Evolutionary conservation across 2,888 invertebrate species (phyloP).

Genomic region (Drosophila subquinaria): DNA sequence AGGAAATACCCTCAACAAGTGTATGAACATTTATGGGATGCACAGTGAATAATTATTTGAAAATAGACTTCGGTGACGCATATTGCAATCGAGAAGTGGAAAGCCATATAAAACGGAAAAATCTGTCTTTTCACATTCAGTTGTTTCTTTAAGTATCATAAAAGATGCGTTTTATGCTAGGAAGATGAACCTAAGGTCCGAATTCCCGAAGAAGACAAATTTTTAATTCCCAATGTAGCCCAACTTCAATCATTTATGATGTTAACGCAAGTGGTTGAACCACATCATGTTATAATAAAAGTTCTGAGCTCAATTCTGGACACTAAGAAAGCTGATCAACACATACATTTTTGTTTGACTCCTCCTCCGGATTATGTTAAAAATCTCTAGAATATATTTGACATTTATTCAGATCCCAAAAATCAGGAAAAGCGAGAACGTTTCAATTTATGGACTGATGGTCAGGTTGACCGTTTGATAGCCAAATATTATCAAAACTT

Average conservation of each 20-base stretch:
- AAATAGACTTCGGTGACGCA: background rate
- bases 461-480: background rate
- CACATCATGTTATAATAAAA: too few relatives aligned
- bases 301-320: too few relatives aligned
- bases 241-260: too few relatives aligned
- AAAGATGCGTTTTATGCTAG: background rate
- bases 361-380: too few relatives aligned
- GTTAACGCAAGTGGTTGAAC: too few relatives aligned
- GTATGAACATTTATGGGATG: background rate
- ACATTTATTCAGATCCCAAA: too few relatives aligned
- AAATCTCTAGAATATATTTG: too few relatives aligned
- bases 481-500: too few relatives aligned
- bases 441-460: slow-evolving; percentile 4
- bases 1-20: background rate
- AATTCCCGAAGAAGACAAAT: too few relatives aligned
- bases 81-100: background rate
- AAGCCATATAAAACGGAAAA: background rate
- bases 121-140: background rate
- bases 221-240: too few relatives aligned
- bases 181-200: background rate
- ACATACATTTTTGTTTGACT: too few relatives aligned
- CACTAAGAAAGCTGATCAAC: too few relatives aligned
- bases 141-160: background rate
- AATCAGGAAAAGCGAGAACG: background rate
- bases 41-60: background rate